These are phyloP conservation scores for Syngnathoides biaculeatus DNA, from an alignment of 2,113 vertebrate species.

Conservation along the genomic window DNA sequence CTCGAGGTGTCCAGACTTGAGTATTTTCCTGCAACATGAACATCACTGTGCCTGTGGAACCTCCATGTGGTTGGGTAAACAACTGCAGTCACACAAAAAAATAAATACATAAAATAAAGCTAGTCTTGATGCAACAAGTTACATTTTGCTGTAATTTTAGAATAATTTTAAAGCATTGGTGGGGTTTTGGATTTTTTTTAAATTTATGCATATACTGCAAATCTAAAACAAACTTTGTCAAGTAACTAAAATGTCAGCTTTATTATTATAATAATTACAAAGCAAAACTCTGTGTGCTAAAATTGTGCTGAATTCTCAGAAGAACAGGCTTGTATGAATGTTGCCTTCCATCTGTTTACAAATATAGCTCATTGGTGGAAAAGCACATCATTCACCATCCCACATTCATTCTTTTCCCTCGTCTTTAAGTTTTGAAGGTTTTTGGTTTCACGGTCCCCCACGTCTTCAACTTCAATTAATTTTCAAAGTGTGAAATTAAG, in stretches of 20 bases:
- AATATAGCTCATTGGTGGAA: slow-evolving; percentile 41
- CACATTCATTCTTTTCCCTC: slow-evolving; percentile 2
- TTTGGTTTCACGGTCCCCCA: slow-evolving; percentile 7
- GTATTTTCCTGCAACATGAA: not conserved
- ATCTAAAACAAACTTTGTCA: not conserved
- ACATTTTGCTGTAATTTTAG: not conserved
- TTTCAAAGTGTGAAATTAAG: slow-evolving; percentile 40
- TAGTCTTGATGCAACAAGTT: not conserved
- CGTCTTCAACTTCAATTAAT: slow-evolving; percentile 12
- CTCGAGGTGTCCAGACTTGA: slow-evolving; percentile 3
- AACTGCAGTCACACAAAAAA: slow-evolving; percentile 5
- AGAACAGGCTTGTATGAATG: not conserved
- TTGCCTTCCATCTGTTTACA: slow-evolving; percentile 66
- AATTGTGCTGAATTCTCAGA: not conserved
- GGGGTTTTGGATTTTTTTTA: not conserved
- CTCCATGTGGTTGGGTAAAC: not conserved
- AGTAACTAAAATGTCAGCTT: not conserved
- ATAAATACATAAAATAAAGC: not conserved
- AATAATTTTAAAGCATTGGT: not conserved
- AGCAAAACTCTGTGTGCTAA: not conserved
- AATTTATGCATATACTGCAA: not conserved
- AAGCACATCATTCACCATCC: slow-evolving; percentile 48
- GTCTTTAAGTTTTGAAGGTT: not conserved
- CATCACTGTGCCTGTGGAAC: slow-evolving; percentile 16
- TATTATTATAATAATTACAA: not conserved